phyloP scores from a whole-genome alignment of 2,888 invertebrate genomes.

The Xylota segnis region DNA sequence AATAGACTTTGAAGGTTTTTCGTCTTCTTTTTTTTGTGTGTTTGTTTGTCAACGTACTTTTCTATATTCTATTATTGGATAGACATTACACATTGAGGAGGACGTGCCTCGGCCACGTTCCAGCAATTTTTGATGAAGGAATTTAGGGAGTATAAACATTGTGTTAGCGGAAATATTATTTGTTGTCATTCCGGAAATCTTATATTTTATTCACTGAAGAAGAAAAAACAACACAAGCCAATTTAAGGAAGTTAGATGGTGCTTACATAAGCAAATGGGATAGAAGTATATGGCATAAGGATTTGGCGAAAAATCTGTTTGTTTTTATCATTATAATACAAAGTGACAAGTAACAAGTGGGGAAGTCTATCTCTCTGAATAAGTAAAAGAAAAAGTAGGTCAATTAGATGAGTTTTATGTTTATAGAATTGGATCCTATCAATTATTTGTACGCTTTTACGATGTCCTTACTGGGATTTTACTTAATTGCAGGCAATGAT shows the following conservation, averaged over 20 bases:
- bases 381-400: conserved; percentile 35
- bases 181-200: conserved; percentile 36
- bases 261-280: conserved; percentile 33
- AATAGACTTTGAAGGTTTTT: conserved; percentile 37
- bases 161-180: conserved; percentile 46
- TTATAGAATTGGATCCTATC: conserved; percentile 19
- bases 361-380: conserved; percentile 29
- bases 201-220: conserved; percentile 39
- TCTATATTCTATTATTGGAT: conserved; percentile 27
- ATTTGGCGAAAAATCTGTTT: conserved; percentile 29
- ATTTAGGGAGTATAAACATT: conserved; percentile 36
- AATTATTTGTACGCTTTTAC: conserved; percentile 44
- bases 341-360: conserved; percentile 51
- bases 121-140: conserved; percentile 24
- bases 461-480: neutral
- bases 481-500: conserved; percentile 8
- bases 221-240: conserved; percentile 36
- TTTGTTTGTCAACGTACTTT: conserved; percentile 24
- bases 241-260: conserved; percentile 43
- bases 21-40: too few relatives aligned
- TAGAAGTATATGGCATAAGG: conserved; percentile 9
- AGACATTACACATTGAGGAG: conserved; percentile 30
- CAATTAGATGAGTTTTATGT: conserved; percentile 43
- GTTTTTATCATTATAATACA: conserved; percentile 27
- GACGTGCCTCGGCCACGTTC: conserved; percentile 35